Percentiles rank a stretch among this genome's conserved stretches.
Conservation (phyloP, 1,140 invertebrate species). For the Acyrthosiphon pisum region DNA sequence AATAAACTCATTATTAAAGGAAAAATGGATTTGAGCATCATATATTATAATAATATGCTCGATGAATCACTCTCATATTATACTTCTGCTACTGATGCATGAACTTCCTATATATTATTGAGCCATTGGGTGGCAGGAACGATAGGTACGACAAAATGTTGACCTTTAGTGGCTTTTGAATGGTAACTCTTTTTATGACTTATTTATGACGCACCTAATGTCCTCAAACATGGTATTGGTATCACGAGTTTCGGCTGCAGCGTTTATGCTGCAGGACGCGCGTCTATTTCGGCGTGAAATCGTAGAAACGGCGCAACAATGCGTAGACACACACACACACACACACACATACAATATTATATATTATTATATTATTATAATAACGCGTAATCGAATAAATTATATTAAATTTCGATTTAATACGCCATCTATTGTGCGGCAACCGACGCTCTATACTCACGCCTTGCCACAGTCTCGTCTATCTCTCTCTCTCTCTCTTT, state of each 20-base stretch:
- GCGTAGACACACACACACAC: neutral
- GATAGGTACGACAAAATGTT: neutral
- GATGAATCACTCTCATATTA: neutral
- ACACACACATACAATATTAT: neutral
- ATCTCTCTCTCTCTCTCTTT: neutral
- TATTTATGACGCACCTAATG: neutral
- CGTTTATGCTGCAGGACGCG: neutral
- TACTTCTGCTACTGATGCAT: neutral
- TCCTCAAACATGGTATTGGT: neutral
- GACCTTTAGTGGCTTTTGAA: neutral
- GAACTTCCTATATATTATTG: neutral
- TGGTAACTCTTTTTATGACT: neutral
- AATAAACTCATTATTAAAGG: neutral
- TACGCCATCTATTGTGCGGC: conserved; percentile 15
- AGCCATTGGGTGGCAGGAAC: neutral
- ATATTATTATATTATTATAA: neutral
- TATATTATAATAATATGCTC: neutral
- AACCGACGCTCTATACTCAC: neutral
- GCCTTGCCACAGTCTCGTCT: neutral
- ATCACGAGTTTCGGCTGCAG: neutral
- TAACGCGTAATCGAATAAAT: conserved; percentile 20
- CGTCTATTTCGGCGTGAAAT: conserved; percentile 1
- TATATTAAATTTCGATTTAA: conserved; percentile 32
- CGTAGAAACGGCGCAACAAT: neutral
- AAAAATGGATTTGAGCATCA: neutral